Evolutionary conservation across 2,888 invertebrate genomes (phyloP).

Genomic region (Tiliacea aurago): DNA sequence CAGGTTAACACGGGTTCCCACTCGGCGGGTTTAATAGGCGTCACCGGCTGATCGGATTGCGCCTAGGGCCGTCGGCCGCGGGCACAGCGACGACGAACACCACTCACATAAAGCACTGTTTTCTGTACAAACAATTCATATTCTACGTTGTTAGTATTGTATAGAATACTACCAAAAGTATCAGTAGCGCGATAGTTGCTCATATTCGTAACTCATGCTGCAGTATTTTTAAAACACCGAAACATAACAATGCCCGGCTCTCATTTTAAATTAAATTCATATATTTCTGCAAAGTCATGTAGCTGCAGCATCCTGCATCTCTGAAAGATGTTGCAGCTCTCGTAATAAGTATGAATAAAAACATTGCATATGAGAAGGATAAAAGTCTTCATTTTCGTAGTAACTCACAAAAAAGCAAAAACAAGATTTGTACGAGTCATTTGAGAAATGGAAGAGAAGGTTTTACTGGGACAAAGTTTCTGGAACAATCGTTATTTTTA

Average conservation of each 20-base stretch:
- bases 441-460: conserved; percentile 46
- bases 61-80: conserved; percentile 43
- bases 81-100: conserved; percentile 58
- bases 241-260: conserved; percentile 28
- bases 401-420: conserved; percentile 40
- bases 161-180: conserved; percentile 26
- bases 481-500: conserved; percentile 54
- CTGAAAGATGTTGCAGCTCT: conserved; percentile 22
- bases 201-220: conserved; percentile 11
- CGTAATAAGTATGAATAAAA: conserved; percentile 34
- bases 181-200: conserved; percentile 4
- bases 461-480: conserved; percentile 54
- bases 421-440: conserved; percentile 53
- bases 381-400: conserved; percentile 35
- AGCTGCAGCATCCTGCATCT: conserved; percentile 20
- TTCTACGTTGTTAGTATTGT: conserved; percentile 38
- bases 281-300: conserved; percentile 12
- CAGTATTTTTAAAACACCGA: conserved; percentile 38
- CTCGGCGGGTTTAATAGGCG: conserved; percentile 71
- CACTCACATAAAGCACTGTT: conserved; percentile 56
- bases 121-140: conserved; percentile 49
- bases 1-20: conserved; percentile 80
- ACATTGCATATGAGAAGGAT: conserved; percentile 35
- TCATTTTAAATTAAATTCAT: conserved; percentile 33
- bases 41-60: conserved; percentile 73